A percentile compares a stretch with the other conserved stretches of the same genome.
Conservation (phyloP, 53 echinoderm and acorn worm species). For the Luidia sarsii region DNA sequence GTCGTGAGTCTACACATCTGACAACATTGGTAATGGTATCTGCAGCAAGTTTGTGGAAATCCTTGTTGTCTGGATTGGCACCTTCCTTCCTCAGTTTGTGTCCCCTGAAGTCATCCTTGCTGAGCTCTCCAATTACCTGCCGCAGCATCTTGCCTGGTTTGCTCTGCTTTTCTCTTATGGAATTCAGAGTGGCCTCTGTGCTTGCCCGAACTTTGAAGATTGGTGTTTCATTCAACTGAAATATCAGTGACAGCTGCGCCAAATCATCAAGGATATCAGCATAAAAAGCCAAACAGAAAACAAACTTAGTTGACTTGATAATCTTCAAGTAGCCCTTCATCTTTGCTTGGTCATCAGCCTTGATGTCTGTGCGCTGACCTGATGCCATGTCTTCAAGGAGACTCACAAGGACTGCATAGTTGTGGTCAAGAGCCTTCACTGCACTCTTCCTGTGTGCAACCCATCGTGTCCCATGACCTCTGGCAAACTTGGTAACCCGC, state of each 20-base stretch:
- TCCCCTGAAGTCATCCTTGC: constrained; percentile 7
- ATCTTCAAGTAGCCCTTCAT: constrained; percentile 32
- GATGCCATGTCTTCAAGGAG: constrained; percentile 26
- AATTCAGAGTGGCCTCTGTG: neutral
- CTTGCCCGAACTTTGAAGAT: constrained; percentile 1
- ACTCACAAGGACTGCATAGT: neutral
- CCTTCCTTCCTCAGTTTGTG: neutral
- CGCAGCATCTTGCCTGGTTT: constrained; percentile 10
- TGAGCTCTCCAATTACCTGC: constrained; percentile 2
- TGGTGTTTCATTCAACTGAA: constrained; percentile 15
- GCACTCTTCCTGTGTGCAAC: constrained; percentile 24
- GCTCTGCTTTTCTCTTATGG: neutral
- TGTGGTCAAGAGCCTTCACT: constrained; percentile 15
- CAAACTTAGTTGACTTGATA: constrained; percentile 23
- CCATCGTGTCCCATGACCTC: constrained; percentile 52
- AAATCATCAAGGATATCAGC: constrained; percentile 21
- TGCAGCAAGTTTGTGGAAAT: neutral
- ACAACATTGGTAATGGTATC: constrained; percentile 8
- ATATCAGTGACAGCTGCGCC: constrained; percentile 4
- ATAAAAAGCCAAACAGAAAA: constrained; percentile 20
- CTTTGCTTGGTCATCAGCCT: constrained; percentile 27
- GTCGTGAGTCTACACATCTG: constrained; percentile 27
- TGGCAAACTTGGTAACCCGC: neutral
- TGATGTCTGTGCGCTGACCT: neutral
- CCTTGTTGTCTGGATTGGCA: neutral